Base-by-base conservation (phyloP, 2,113 vertebrate genomes). In the Sapajus apella region DNA sequence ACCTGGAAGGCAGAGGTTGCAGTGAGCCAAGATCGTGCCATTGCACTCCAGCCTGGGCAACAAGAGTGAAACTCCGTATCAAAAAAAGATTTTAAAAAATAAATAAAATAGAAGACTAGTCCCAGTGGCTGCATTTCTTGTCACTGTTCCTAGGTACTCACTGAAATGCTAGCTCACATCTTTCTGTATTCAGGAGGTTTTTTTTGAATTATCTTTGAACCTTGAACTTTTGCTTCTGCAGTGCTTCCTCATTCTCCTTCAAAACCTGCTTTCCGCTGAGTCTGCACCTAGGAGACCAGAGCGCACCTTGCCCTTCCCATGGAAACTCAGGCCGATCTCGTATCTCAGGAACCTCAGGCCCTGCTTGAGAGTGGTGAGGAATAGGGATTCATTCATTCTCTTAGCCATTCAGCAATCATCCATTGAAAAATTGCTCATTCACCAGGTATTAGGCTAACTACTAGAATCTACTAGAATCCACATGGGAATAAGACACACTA, bases 311-410 rank as follows among this genome's bases (percentile, higher is more conserved):
- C 73, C 47, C 91, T 27, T 43, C 87, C 75, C 90, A 98, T 98
- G 98, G 98, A 98, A 97, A 92, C 97, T 82, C 96, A 97, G 96
- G 76, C 97, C 56, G 96, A 92, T 77, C 77, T 17, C 77, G 91
- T 93, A 45, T 93, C 97, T 97, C 98, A 93, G 97, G 97, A 97
- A 97, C 96, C 98, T 82, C 98, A 93, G 80, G 83, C 94, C 40
- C 87, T 96, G 90, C 95, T 94, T 55, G 96, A 98, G 80, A 97
- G 90, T 77, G 95, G 98, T 98, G 87, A 97, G 97, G 73, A 92
- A 79, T 4, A 27, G 30, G 13, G 9, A 45, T 76, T 91, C 17
- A 27, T 93, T 87, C 4, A 55, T 61, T 45, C 40, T 75, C 17
- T 50, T 52, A 70, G 16, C 43, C 23, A 75, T 83, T 93, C 77